Conservation (phyloP, 2,888 invertebrate genomes). For the Trilocha varians region DNA sequence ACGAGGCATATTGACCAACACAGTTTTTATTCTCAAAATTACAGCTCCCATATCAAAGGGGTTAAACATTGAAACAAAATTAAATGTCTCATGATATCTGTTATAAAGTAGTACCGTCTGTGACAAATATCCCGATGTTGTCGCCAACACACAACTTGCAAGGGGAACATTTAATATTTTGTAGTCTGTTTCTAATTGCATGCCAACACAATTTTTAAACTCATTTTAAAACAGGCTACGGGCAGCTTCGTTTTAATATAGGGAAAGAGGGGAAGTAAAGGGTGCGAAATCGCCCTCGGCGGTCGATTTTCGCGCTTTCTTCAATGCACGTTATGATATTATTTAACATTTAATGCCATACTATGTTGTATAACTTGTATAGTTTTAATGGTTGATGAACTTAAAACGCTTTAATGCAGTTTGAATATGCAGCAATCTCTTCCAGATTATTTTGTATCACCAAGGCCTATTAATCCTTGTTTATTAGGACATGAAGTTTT, state of each 20-base stretch:
- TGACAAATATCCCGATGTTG: conserved; percentile 41
- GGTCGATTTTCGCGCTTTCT: neutral
- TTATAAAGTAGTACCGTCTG: conserved; percentile 12
- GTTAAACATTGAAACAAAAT: neutral
- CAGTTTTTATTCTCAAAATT: no score
- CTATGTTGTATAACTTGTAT: neutral
- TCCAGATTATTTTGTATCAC: no score
- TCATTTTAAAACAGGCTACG: conserved; percentile 27
- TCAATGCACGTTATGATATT: neutral
- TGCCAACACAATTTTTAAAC: conserved; percentile 30
- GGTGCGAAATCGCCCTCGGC: neutral
- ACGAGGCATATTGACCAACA: no score
- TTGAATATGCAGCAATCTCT: no score
- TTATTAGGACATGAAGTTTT: no score
- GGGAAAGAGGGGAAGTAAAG: conserved; percentile 15
- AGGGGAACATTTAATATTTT: conserved; percentile 58
- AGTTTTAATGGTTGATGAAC: no score
- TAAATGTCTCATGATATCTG: neutral
- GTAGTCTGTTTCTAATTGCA: conserved; percentile 58
- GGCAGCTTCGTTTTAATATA: conserved; percentile 33
- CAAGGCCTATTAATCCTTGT: no score
- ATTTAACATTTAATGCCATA: neutral
- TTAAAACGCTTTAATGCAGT: no score
- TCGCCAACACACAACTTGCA: conserved; percentile 32
- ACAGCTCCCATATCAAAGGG: neutral